Evolutionary conservation across 2,888 invertebrate genomes (phyloP), one percentile per base, ranked within the genome.

Genomic region (Spicauda simplicius): DNA sequence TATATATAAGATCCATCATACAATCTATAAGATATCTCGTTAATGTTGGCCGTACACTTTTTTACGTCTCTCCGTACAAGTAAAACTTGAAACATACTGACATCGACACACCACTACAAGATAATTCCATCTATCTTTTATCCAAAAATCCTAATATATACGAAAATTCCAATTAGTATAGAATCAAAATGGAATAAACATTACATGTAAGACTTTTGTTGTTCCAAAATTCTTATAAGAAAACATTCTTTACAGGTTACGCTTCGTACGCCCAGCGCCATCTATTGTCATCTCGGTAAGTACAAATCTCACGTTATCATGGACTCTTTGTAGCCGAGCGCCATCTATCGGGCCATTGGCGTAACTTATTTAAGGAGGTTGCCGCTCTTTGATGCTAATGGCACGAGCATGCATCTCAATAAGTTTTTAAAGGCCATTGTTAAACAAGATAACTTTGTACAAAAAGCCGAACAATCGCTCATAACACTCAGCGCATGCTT

Each of bases 181-280:
- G 25, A 30, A 30, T 30, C 6, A 30, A 30, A 30, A 30, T 30
- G 25, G 25, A 30, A 30, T 30, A 5, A 30, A 30, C 2, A 33
- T 25, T 6, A n/a, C 45, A n/a, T n/a, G n/a, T 45, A n/a, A 45
- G 45, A 45, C 16, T n/a, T n/a, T 45, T n/a, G 25, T 33, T 45
- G n/a, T 45, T n/a, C 3, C 6, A n/a, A 45, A 33, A 65, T 60
- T 72, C 73, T 68, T 41, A 71, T 68, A 63, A 68, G 72, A 72
- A 54, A 61, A 55, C 59, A 25, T 63, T 62, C 56, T 52, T 68
- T 69, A 18, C 71, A 73, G 70, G 50, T 58, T 50, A 10, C 4
- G 33, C 52, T 18, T 14, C 37, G 30, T 37, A 6, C 64, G 11
- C n/a, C 11, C 65, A 77, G 70, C 85, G 84, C 83, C 86, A 86